Evolutionary conservation across 92 coral and sea anemone genomes (phyloP), one percentile per base, ranked within the genome.

Genomic region (Zoanthus sociatus): DNA sequence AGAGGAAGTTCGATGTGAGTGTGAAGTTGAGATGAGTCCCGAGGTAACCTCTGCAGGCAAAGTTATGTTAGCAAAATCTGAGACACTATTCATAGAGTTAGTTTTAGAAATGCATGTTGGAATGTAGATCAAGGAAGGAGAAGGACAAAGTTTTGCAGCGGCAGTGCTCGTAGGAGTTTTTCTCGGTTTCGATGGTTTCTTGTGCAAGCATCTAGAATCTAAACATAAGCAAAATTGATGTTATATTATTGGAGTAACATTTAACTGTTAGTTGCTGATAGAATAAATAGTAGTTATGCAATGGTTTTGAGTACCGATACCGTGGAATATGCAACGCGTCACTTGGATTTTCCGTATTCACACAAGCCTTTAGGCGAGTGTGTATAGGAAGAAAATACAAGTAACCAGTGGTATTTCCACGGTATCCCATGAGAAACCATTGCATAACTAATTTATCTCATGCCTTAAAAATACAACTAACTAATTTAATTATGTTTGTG

Each of bases 91-190:
- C 66, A 21, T 42, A 16, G 75, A 66, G 51, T 17, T 45, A 48
- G 85, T 18, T n/a, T 81, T 66, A 64, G 73, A 71, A 21, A 81
- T 26, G 32, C 85, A 81, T 5, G 85, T 81, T 66, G 85, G 85
- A 81, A 81, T 68, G 9, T 48, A 66, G 30, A 66, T 16, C 32
- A 64, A 47, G 13, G 85, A 81, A 9, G 85, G 85, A 45, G 85
- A 63, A 5, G 85, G 85, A 56, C 85, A 81, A 46, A 81, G 75
- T 47, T 71, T 81, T 44, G 50, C 85, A 81, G 85, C 51, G 3
- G 73, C 85, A 81, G 85, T 42, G 6, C 45, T 68, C 46, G 85
- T 46, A 13, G 73, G 5, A 46, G 18, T 20, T 44, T 2, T 16
- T 48, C 30, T 37, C 5, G 56, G 3, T 33, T 48, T 58, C 9